Conservation (phyloP, 1,140 invertebrate species). For the Rhopalosiphum padi region DNA sequence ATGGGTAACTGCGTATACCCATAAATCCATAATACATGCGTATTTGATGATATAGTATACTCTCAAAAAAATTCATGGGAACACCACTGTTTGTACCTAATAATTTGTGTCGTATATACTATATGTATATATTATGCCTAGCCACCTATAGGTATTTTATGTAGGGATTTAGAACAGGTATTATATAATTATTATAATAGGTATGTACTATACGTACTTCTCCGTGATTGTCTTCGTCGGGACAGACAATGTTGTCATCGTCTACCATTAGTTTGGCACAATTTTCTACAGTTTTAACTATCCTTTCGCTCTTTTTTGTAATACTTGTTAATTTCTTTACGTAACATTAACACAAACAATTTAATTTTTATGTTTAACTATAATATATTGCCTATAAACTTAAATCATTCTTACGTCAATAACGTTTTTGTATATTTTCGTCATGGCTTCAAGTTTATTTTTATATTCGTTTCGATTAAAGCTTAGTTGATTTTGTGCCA, state of each 20-base stretch:
- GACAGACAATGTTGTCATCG: conserved; percentile 61
- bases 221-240: conserved; percentile 58
- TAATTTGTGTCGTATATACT: too few species aligned
- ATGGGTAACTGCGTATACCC: too few species aligned
- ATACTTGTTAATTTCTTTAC: conserved; percentile 62
- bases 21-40: too few species aligned
- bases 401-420: conserved; percentile 62
- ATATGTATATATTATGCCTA: too few species aligned
- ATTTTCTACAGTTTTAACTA: conserved; percentile 61
- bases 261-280: conserved; percentile 62
- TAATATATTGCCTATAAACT: not conserved
- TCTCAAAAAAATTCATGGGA: too few species aligned
- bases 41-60: too few species aligned
- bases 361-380: not conserved
- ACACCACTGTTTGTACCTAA: too few species aligned
- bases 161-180: too few species aligned
- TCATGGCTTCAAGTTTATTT: conserved; percentile 23
- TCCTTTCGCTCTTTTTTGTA: conserved; percentile 61
- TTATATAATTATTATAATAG: not conserved
- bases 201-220: not conserved
- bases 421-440: conserved; percentile 61
- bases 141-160: too few species aligned
- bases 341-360: not conserved
- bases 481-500: not conserved
- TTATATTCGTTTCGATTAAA: not conserved